A percentile compares a stretch with the other conserved stretches of the same genome.
phyloP scores from a whole-genome alignment of 2,888 invertebrate species.

The Lasioglossum morio region DNA sequence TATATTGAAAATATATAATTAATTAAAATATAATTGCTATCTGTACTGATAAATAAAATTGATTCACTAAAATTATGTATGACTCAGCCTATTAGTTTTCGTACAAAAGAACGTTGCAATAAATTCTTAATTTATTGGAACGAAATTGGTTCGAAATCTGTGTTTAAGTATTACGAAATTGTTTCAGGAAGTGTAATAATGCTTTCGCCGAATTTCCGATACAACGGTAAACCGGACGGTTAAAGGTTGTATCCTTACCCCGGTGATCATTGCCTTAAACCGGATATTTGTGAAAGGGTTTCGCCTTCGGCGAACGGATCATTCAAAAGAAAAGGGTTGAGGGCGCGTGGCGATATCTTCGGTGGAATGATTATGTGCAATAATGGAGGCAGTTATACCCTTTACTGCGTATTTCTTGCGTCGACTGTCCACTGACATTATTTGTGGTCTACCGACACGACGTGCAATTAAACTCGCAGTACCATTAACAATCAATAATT shows the following conservation, averaged over 20 bases:
- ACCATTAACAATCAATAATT: no score
- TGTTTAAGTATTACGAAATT: not conserved
- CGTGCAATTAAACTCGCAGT: not conserved
- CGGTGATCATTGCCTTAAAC: conserved; percentile 66
- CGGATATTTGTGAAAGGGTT: conserved; percentile 68
- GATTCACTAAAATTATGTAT: no score
- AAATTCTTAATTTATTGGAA: not conserved
- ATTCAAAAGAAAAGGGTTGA: conserved; percentile 67
- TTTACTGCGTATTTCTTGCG: conserved; percentile 31
- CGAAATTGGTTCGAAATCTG: not conserved
- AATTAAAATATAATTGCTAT: no score
- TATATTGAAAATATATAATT: no score
- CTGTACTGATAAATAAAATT: no score
- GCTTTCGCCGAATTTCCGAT: conserved; percentile 8
- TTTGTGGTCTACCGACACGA: not conserved
- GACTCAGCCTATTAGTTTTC: not conserved
- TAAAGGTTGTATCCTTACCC: conserved; percentile 66
- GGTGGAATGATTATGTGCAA: conserved; percentile 65
- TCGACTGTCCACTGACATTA: conserved; percentile 7
- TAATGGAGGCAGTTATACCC: conserved; percentile 57
- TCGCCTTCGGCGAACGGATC: conserved; percentile 61
- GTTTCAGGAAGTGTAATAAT: not conserved
- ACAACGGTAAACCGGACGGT: conserved; percentile 35
- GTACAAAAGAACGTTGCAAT: not conserved
- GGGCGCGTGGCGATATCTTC: conserved; percentile 62